Percentiles rank a stretch among this genome's conserved stretches.
These are phyloP conservation scores for Axis porcinus DNA, from an alignment of 2,113 vertebrate species.

Conservation along the genomic window DNA sequence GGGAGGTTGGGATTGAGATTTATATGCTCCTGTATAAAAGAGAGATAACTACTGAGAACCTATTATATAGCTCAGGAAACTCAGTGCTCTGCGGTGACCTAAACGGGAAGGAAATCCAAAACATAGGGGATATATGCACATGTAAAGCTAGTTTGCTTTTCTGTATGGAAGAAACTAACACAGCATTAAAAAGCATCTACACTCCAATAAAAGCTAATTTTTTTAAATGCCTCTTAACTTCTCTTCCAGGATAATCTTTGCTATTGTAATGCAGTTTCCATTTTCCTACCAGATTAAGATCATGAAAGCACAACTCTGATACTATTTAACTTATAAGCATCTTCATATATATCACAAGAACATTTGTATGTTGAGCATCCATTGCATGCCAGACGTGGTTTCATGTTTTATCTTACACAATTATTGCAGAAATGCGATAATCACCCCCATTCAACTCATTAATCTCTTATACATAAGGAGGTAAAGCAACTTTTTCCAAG, in stretches of 20 bases:
- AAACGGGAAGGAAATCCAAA: not conserved
- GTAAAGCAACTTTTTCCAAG: not conserved
- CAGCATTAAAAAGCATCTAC: not conserved
- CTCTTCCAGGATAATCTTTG: not conserved
- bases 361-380: not conserved
- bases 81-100: not conserved
- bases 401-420: not conserved
- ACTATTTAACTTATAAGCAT: not conserved
- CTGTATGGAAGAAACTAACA: not conserved
- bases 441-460: not conserved
- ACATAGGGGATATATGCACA: not conserved
- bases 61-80: not conserved
- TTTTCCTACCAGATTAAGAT: not conserved
- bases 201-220: not conserved
- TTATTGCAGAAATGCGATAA: not conserved
- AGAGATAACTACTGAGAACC: not conserved
- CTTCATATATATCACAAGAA: not conserved
- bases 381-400: not conserved
- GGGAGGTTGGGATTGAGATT: not conserved
- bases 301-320: not conserved
- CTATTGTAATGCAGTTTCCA: not conserved
- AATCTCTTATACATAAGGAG: not conserved
- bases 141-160: not conserved
- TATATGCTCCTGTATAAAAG: not conserved
- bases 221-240: not conserved